Conservation (phyloP, 2,888 invertebrate species). For the Megastigmus dorsalis region DNA sequence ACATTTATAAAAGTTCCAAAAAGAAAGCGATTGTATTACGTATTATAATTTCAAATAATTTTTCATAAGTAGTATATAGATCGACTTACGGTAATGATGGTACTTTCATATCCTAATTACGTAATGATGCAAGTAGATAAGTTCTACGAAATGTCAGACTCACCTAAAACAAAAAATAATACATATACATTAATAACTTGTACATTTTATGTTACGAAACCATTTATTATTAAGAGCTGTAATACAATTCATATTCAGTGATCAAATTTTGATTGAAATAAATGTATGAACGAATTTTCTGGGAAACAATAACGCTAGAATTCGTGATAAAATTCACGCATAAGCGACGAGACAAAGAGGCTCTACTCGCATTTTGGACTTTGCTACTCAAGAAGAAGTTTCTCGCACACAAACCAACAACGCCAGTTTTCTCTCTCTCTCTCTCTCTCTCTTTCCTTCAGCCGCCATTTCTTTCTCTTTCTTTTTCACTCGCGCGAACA, state of each 20-base stretch:
- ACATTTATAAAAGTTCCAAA: no score
- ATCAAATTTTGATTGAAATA: no score
- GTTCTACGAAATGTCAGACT: neutral
- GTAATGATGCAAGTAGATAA: neutral
- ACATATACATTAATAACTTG: no score
- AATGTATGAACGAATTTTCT: constrained; percentile 9
- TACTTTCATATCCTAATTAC: constrained; percentile 7
- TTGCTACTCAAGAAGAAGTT: constrained; percentile 35
- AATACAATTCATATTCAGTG: no score
- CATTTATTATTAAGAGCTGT: no score
- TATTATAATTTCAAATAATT: no score
- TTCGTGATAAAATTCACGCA: constrained; percentile 40
- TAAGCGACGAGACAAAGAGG: constrained; percentile 43
- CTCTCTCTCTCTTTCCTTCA: constrained; percentile 2
- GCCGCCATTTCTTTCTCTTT: constrained; percentile 13
- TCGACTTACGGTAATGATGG: neutral
- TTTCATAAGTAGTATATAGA: neutral
- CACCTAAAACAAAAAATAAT: constrained; percentile 35
- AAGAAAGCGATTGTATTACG: no score
- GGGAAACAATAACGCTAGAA: constrained; percentile 15
- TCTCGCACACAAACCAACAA: constrained; percentile 40
- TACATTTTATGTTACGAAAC: no score
- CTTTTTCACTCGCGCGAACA: constrained; percentile 51
- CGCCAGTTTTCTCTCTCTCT: constrained; percentile 25
- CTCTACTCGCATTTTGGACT: constrained; percentile 45